Conservation (phyloP, 2,888 invertebrate species). For the Hirtodrosophila alboralis region DNA sequence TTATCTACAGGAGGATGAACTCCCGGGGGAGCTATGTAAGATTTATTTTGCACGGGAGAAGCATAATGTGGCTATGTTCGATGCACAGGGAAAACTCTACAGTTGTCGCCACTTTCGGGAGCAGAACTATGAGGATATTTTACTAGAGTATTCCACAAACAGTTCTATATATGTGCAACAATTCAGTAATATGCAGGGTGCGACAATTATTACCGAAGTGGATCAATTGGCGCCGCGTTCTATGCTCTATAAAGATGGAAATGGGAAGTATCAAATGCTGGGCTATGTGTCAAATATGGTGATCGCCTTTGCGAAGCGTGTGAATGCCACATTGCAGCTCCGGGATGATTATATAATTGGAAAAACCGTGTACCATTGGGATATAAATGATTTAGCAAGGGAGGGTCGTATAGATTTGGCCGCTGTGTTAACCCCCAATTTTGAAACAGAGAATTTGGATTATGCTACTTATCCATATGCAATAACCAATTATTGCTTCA, state of each 20-base stretch:
- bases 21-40: constrained; percentile 23
- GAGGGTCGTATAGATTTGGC: no score
- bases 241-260: constrained; percentile 45
- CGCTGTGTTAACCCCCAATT: no score
- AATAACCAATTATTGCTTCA: constrained; percentile 42
- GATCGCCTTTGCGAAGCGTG: constrained; percentile 38
- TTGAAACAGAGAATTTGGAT: no score
- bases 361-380: not conserved
- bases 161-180: constrained; percentile 45
- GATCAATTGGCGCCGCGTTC: constrained; percentile 56
- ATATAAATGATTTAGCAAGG: no score
- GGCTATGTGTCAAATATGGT: constrained; percentile 59
- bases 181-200: constrained; percentile 53
- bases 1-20: not conserved
- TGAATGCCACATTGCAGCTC: constrained; percentile 56
- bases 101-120: constrained; percentile 48
- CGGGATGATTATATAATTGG: not conserved
- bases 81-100: constrained; percentile 1
- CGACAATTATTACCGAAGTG: constrained; percentile 25
- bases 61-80: constrained; percentile 49
- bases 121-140: constrained; percentile 16
- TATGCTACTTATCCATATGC: constrained; percentile 49
- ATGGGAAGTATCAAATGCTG: no score
- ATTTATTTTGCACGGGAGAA: constrained; percentile 41
- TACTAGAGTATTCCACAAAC: not conserved